Base-by-base conservation (phyloP, 2,113 vertebrate species). In the Scatophagus argus region DNA sequence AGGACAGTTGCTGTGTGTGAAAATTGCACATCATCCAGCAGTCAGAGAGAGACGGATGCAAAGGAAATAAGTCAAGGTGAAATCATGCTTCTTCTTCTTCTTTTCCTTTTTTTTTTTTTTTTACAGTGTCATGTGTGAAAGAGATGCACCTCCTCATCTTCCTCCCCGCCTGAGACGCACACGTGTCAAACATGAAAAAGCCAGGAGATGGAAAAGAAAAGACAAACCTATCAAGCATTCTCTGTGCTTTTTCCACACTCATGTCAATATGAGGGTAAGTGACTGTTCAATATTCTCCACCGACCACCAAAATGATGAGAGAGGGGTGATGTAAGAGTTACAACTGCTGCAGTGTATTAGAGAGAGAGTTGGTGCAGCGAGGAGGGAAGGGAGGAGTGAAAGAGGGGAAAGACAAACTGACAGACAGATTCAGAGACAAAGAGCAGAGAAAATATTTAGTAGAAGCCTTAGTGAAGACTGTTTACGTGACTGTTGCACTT, bases 211-310 rank as follows among this genome's bases (percentile, higher is more conserved):
- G 38, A 77, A 67, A n/a, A n/a, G n/a, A n/a, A 77, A 61, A 39
- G 13, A 54, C 16, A 73, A 64, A 61, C 39, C 64, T 11, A 74
- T 67, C 47, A 85, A 68, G 84, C 39, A 79, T 79, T 77, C 70
- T 49, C 25, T 75, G 44, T 79, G 74, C 81, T 83, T 67, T 74
- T 74, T 81, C 81, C 70, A 74, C 66, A 88, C 79, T 81, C 80
- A 52, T 86, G 87, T 88, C 88, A 89, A 84, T 88, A 83, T 64
- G 80, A 76, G 88, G 89, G 66, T 88, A 91, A 92, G 82, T 89
- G 88, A 85, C 85, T 89, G 81, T 77, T 93, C 89, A 89, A 87
- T 89, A 89, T 89, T 94, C 87, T 78, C 66, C 63, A 44, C 77
- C 81, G 54, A 83, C 86, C 77, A 88, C 86, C 68, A 74, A 86